Evolutionary conservation across 2,797 vertebrate genomes (phyloP), one percentile per base, ranked within the genome.

Genomic region (Enteromius treurensis): DNA sequence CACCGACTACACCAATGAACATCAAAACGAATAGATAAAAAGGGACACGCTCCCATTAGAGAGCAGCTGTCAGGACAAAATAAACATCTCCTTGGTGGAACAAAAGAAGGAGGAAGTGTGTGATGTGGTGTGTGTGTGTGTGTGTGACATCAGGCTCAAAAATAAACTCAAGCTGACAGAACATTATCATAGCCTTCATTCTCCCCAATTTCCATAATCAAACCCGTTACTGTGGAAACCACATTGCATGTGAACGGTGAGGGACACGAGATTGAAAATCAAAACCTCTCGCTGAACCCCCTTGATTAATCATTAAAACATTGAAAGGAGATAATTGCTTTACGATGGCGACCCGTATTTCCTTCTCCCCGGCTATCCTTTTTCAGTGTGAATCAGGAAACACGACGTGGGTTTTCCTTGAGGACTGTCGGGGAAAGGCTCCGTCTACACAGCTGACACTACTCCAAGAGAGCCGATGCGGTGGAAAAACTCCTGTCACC

Each of bases 191-290:
- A 88, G 85, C 85, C 53, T 75, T 86, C 75, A 51, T 73, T 71
- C 84, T 79, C 55, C 64, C 21, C 75, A 69, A 88, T 88, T 88
- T 88, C 80, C 88, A 89, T 89, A 87, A 88, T 90, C 82, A 90
- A 81, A 68, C 79, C 34, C 4, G 86, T 87, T 87, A 85, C 87
- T 82, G 42, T 88, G 82, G 86, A 87, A 88, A 90, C 84, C 26
- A 37, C 49, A 45, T 40, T 65, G 55, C 55, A 40, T 1, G 49
- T 68, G 60, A 70, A 62, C 26, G 65, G 19, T 40, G 67, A 70
- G 58, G 58, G 71, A 68, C 1, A 3, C 5, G 75, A 73, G 65
- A 77, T 45, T 82, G 69, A 65, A 86, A 69, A 84, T 32, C 45
- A 76, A 85, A 82, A 82, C 40, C 77, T 68, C 79, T 80, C 2